These are phyloP conservation scores for Clarias fuscus DNA, from an alignment of 2,797 vertebrate genomes.

Conservation along the genomic window DNA sequence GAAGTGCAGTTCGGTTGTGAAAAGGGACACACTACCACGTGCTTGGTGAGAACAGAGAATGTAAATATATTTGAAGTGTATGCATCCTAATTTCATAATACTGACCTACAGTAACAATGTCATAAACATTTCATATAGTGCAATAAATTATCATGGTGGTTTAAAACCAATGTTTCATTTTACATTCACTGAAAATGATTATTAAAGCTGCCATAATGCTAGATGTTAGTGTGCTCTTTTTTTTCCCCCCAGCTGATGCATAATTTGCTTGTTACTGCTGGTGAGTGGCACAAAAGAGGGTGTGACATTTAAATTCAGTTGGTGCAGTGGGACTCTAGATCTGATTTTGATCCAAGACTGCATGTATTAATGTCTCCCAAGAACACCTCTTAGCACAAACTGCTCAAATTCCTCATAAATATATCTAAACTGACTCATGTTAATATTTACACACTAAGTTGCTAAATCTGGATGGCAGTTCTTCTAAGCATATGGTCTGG, in stretches of 20 bases:
- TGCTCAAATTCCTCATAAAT: background rate
- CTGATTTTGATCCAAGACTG: background rate
- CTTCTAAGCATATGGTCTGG: background rate
- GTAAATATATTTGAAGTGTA: background rate
- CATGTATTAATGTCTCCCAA: background rate
- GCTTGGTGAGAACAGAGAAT: background rate
- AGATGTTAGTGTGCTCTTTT: background rate
- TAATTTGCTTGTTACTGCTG: slow-evolving; percentile 8
- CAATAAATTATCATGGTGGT: background rate
- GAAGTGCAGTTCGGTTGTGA: no score
- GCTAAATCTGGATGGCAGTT: background rate
- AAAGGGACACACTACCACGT: background rate
- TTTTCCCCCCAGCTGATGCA: background rate
- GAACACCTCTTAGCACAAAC: no score
- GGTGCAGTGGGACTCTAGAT: background rate
- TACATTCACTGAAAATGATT: background rate
- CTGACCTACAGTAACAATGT: background rate
- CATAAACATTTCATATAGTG: background rate
- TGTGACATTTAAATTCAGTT: background rate
- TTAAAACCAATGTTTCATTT: background rate
- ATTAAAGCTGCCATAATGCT: background rate
- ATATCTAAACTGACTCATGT: background rate
- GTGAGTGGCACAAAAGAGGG: background rate
- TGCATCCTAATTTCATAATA: background rate
- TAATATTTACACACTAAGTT: background rate